Evolutionary conservation across 2,888 invertebrate genomes (phyloP), one percentile per base, ranked within the genome.

Genomic region (Caenorhabditis drosophilae): DNA sequence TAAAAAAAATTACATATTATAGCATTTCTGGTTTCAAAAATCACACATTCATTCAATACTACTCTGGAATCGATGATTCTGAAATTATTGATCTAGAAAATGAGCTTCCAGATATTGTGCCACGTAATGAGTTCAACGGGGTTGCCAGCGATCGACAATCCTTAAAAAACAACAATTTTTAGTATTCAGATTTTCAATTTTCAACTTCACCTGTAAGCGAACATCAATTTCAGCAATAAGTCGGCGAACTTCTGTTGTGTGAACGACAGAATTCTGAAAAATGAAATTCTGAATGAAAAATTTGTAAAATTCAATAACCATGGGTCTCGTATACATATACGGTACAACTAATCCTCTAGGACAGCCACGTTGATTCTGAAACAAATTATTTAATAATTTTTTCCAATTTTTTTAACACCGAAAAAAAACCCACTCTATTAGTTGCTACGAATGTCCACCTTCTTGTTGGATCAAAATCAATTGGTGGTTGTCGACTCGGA

Each of bases 371-470:
- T 76, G 73, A 26, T 76, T 71, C 69, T 80, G 58, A 49, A 67
- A 56, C 25, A 45, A 31, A 31, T 9, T 4, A 26, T 25, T 45
- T 6, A 23, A 26, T 2, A 20, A 15, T 40, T 40, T 20, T 3
- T 16, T 16, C 11, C n/a, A 16, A 25, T 42, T 25, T 25, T 36
- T n/a, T 36, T 36, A 12, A 18, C 23, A 11, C 31, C n/a, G 23
- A 16, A 38, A 4, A 20, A 44, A 26, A 38, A 47, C 57, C 9
- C 2, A 75, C 75, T 44, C 69, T 68, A 34, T 77, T 75, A 11
- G 75, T 76, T 25, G 78, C 81, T 12, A 82, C 77, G 57, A 82
- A 82, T 4, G 81, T 82, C 82, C 82, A 82, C 26, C 81, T 38
- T 4, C 82, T 46, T 20, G 53, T 69, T 2, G 76, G 76, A 63